phyloP scores from a whole-genome alignment of 2,797 vertebrate genomes.

The Xenentodon cancila region DNA sequence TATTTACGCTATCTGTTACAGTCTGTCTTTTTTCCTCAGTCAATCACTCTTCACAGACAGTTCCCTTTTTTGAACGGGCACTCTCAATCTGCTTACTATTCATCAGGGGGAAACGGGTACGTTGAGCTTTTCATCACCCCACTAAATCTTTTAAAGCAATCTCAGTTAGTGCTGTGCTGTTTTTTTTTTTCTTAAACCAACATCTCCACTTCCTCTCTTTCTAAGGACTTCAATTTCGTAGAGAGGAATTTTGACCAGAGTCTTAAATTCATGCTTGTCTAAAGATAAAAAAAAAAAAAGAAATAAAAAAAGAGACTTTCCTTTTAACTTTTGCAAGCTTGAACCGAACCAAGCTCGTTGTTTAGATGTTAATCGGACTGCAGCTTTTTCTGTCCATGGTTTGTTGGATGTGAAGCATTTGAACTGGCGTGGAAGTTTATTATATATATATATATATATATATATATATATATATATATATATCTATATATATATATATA shows the following conservation, averaged over 20 bases:
- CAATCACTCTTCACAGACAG: conserved; percentile 55
- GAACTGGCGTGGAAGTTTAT: too few relatives aligned
- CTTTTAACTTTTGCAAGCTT: neutral
- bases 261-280: neutral
- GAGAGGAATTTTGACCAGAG: neutral
- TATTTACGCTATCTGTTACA: conserved; percentile 36
- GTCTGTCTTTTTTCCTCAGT: conserved; percentile 46
- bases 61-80: conserved; percentile 52
- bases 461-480: too few relatives aligned
- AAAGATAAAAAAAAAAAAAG: neutral
- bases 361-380: neutral
- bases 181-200: conserved; percentile 44
- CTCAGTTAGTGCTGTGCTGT: conserved; percentile 61
- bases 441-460: too few relatives aligned
- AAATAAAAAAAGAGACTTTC: neutral
- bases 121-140: conserved; percentile 61
- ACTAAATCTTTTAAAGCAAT: conserved; percentile 69
- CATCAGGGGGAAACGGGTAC: conserved; percentile 60
- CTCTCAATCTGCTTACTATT: conserved; percentile 69
- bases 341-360: neutral
- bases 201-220: conserved; percentile 44
- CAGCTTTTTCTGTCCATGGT: too few relatives aligned
- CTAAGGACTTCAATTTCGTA: conserved; percentile 34
- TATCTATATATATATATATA: too few relatives aligned
- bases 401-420: too few relatives aligned